A percentile compares a stretch with the other conserved stretches of the same genome.
Evolutionary conservation across 2,888 invertebrate species (phyloP).

Genomic region (Clistopyga incitator): DNA sequence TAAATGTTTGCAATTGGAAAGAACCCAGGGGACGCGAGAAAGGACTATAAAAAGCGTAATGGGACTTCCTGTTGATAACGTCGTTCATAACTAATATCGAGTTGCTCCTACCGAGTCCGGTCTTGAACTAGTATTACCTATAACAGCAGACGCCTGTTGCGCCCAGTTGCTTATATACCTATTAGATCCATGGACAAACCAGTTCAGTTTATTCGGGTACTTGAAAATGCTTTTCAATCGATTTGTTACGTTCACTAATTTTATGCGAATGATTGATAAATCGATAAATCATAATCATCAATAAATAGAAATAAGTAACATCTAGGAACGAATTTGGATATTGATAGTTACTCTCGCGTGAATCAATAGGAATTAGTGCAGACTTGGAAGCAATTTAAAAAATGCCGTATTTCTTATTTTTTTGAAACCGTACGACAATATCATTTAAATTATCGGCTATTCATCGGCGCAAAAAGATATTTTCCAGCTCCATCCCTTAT

Average conservation of each 20-base stretch:
- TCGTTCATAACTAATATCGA: conserved; percentile 68
- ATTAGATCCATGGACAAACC: conserved; percentile 19
- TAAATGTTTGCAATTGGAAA: conserved; percentile 10
- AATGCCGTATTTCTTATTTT: too few species aligned
- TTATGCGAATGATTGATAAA: conserved; percentile 6
- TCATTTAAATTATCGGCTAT: too few species aligned
- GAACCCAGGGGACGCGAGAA: conserved; percentile 28
- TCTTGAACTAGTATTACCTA: conserved; percentile 19
- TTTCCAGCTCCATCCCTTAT: too few species aligned
- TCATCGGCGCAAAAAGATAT: too few species aligned
- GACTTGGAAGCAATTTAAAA: too few species aligned
- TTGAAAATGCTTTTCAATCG: conserved; percentile 28
- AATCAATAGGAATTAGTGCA: too few species aligned
- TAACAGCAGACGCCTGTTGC: background rate
- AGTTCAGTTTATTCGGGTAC: conserved; percentile 24
- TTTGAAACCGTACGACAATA: too few species aligned
- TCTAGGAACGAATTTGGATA: conserved; percentile 4
- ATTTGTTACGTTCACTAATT: conserved; percentile 46
- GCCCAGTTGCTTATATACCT: background rate
- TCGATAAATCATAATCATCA: conserved; percentile 21
- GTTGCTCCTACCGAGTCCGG: conserved; percentile 47
- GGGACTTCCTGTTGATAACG: conserved; percentile 63
- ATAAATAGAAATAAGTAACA: conserved; percentile 34
- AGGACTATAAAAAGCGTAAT: conserved; percentile 58
- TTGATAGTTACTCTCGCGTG: conserved; percentile 9